Evolutionary conservation across 1,140 invertebrate genomes (phyloP).

Genomic region (Cotesia glomerata): DNA sequence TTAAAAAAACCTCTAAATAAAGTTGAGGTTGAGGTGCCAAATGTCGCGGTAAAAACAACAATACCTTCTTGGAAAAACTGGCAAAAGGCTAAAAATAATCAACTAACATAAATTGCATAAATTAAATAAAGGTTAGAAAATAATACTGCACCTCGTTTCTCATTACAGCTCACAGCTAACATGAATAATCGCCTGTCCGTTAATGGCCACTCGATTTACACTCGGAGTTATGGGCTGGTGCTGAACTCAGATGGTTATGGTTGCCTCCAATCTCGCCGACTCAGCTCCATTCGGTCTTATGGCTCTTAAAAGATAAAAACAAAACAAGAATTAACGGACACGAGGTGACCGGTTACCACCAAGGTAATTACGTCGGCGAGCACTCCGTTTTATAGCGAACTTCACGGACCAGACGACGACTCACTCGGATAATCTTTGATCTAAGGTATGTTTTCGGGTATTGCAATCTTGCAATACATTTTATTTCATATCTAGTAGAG

Average conservation of each 20-base stretch:
- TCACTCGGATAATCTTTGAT: constrained; percentile 36
- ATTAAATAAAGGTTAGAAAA: not conserved
- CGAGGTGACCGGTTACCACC: constrained; percentile 48
- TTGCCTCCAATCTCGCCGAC: too few relatives aligned
- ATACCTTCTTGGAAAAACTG: too few relatives aligned
- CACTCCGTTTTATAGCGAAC: constrained; percentile 51
- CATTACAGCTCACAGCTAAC: too few relatives aligned
- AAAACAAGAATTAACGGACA: not conserved
- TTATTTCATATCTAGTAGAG: too few relatives aligned
- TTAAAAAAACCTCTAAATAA: too few relatives aligned
- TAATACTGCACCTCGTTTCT: constrained; percentile 3
- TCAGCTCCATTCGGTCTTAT: not conserved
- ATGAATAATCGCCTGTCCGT: too few relatives aligned
- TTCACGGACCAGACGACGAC: constrained; percentile 47
- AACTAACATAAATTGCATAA: not conserved
- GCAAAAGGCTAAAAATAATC: too few relatives aligned
- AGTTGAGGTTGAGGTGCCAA: too few relatives aligned
- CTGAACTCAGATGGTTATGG: too few relatives aligned
- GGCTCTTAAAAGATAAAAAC: not conserved
- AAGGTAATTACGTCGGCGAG: constrained; percentile 51
- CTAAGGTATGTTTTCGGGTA: constrained; percentile 44
- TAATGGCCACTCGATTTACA: constrained; percentile 52
- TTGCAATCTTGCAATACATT: constrained; percentile 50
- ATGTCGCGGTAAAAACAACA: too few relatives aligned
- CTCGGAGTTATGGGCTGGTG: constrained; percentile 22